phyloP scores from a whole-genome alignment of 2,888 invertebrate genomes.

The Crocallis elinguaria region DNA sequence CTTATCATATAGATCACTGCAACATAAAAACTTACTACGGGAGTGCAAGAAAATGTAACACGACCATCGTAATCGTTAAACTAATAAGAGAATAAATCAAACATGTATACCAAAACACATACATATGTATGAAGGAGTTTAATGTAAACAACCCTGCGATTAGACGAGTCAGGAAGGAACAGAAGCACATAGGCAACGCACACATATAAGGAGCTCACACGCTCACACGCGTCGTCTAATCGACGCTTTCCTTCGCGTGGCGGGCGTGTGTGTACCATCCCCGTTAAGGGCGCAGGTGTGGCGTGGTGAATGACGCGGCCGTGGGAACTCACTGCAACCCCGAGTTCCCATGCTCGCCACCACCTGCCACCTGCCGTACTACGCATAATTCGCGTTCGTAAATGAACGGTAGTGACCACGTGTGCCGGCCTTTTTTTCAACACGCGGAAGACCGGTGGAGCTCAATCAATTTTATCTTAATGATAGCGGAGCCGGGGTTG shows the following conservation, averaged over 20 bases:
- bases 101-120: conserved; percentile 21
- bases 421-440: conserved; percentile 74
- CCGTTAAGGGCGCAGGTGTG: conserved; percentile 83
- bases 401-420: conserved; percentile 85
- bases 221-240: conserved; percentile 62
- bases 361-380: conserved; percentile 83
- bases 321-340: conserved; percentile 81
- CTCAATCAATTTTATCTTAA: conserved; percentile 79
- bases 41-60: conserved; percentile 51
- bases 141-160: neutral
- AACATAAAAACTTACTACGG: conserved; percentile 49
- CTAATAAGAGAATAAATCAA: conserved; percentile 63
- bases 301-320: conserved; percentile 77
- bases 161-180: conserved; percentile 2
- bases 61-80: conserved; percentile 52
- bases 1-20: conserved; percentile 54
- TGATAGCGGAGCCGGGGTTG: conserved; percentile 50
- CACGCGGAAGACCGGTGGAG: conserved; percentile 79
- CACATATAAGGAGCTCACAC: conserved; percentile 41
- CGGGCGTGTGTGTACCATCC: conserved; percentile 79
- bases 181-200: conserved; percentile 14
- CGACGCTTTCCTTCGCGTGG: conserved; percentile 80
- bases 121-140: conserved; percentile 12
- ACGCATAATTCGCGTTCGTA: conserved; percentile 84
- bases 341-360: conserved; percentile 75